Percentiles rank a stretch among this genome's conserved stretches.
Conservation (phyloP, 2,113 vertebrate species). For the Eublepharis macularius region DNA sequence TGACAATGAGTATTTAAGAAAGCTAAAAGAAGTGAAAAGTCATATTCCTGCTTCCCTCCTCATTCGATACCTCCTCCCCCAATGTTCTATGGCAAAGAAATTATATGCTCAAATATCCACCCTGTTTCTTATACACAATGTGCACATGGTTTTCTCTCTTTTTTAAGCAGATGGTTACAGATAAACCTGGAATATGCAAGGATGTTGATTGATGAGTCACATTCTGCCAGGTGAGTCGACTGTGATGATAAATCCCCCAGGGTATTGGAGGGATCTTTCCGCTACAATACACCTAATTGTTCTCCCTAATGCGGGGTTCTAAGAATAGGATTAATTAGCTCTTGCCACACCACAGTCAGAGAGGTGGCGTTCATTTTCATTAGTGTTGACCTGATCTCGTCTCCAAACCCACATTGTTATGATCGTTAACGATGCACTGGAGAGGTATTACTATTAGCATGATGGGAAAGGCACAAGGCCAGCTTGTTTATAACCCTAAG, state of each 20-base stretch:
- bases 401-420: conserved; percentile 52
- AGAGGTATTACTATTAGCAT: conserved; percentile 55
- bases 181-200: not conserved
- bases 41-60: too few species aligned
- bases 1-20: too few species aligned
- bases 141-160: not conserved
- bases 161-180: not conserved
- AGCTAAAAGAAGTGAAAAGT: too few species aligned
- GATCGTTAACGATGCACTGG: conserved; percentile 55
- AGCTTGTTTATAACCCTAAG: conserved; percentile 64
- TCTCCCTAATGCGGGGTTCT: conserved; percentile 49
- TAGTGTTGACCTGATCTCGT: conserved; percentile 67
- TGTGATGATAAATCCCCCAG: conserved; percentile 7
- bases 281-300: conserved; percentile 15
- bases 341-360: conserved; percentile 50
- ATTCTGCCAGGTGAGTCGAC: not conserved
- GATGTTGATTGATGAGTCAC: not conserved
- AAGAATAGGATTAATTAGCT: conserved; percentile 65
- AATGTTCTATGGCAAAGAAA: not conserved
- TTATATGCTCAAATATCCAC: not conserved
- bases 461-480: conserved; percentile 52
- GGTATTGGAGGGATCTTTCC: conserved; percentile 44
- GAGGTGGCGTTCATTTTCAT: conserved; percentile 70
- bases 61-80: not conserved
- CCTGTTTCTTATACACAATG: not conserved